Base-by-base conservation (phyloP, 92 coral and sea anemone species). In the Zoanthus sociatus region DNA sequence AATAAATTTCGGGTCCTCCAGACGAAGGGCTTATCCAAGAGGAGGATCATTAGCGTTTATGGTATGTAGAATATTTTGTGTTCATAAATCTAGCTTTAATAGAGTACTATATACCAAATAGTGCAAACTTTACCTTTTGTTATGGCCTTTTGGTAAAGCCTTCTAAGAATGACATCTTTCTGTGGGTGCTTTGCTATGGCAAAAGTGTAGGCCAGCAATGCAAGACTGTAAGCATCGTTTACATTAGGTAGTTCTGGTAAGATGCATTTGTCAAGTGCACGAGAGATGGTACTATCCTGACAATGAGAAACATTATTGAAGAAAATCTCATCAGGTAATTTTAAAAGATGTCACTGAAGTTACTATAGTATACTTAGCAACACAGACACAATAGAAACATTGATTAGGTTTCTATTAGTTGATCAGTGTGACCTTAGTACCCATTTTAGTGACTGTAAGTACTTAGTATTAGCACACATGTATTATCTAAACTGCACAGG, bases 121-220 rank as follows among this genome's bases (percentile, higher is more conserved):
- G 17, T 16, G 26, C n/a, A 67, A 66, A 6, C 20, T 47, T 6
- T 78, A 96, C 98, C 98, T 95, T 96, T 87, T 0, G 32, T 26
- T 45, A 90, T 90, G 30, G 98, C 98, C 64, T 93, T 92, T 53
- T 81, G 46, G 79, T 87, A 86, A 44, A 96, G 92, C 16, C 72
- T 84, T 21, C 10, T 71, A 18, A 90, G 74, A 86, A 94, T 77
- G 46, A 75, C 76, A 26, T 44, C 78, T 32, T 91, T 74, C n/a
- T 78, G 56, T 21, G 78, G 83, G 77, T 93, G 92, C 5, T 78
- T 71, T 7, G 95, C 98, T 54, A 96, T 82, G 32, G 94, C 79
- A 44, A 94, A 79, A 4, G 96, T 90, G 89, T 91, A 96, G 15
- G 96, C 92, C 26, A 96, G 89, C 90, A 96, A 81, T 9, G 98